phyloP scores from a whole-genome alignment of 1,140 invertebrate genomes.

The Alviniconcha marisindica region DNA sequence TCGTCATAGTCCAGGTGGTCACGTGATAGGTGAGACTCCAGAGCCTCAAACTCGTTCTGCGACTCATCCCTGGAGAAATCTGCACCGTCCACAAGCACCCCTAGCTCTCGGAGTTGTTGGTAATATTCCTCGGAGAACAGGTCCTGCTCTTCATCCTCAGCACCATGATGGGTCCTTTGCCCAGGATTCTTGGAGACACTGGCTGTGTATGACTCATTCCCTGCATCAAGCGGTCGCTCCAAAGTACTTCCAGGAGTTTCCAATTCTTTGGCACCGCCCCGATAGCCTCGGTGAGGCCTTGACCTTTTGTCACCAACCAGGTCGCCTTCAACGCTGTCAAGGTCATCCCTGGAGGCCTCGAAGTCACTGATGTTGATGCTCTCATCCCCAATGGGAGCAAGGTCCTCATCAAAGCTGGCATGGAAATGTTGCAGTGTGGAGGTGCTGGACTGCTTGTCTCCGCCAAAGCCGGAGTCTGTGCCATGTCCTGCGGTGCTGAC shows the following conservation, averaged over 20 bases:
- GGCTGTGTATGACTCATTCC: not conserved
- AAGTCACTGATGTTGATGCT: slow-evolving; percentile 70
- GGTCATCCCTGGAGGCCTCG: slow-evolving; percentile 70
- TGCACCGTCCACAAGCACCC: slow-evolving; percentile 69
- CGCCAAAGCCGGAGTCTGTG: slow-evolving; percentile 69
- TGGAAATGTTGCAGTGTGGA: slow-evolving; percentile 65
- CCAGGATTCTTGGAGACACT: not conserved
- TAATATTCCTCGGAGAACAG: slow-evolving; percentile 69
- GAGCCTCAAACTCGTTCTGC: slow-evolving; percentile 63
- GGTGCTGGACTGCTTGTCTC: slow-evolving; percentile 65
- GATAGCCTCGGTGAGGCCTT: not conserved
- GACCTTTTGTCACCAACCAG: slow-evolving; percentile 4
- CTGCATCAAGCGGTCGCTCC: slow-evolving; percentile 25
- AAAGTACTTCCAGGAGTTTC: slow-evolving; percentile 42
- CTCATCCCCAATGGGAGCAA: slow-evolving; percentile 42
- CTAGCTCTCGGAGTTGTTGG: slow-evolving; percentile 66
- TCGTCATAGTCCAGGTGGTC: slow-evolving; percentile 48
- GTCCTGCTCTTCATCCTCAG: slow-evolving; percentile 44
- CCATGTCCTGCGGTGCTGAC: slow-evolving; percentile 57
- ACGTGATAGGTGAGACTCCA: slow-evolving; percentile 58
- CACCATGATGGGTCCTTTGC: slow-evolving; percentile 7
- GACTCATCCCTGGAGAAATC: slow-evolving; percentile 63
- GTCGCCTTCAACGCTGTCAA: slow-evolving; percentile 62
- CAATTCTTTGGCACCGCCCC: not conserved
- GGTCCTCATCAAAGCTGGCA: slow-evolving; percentile 62